Evolutionary conservation across 2,797 vertebrate genomes (phyloP).

Genomic region (Ptychadena robeensis): DNA sequence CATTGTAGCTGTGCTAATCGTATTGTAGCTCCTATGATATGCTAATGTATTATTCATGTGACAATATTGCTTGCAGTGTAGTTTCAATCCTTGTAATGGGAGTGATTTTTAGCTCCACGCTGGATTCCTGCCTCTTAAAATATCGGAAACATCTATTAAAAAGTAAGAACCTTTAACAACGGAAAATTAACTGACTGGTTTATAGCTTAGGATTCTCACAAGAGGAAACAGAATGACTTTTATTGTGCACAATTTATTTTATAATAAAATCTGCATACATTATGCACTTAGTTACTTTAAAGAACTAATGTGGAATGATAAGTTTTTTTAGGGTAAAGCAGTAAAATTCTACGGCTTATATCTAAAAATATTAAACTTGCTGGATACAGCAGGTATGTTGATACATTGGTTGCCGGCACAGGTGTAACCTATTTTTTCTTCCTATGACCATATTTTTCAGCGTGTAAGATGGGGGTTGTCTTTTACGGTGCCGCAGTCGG

Average conservation of each 20-base stretch:
- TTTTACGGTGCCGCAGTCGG: no score
- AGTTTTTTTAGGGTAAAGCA: neutral
- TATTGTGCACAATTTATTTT: conserved; percentile 53
- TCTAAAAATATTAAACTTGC: neutral
- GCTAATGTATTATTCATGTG: conserved; percentile 60
- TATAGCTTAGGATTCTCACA: conserved; percentile 36
- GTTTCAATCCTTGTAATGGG: conserved; percentile 43
- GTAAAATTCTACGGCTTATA: neutral
- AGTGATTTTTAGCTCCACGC: conserved; percentile 49
- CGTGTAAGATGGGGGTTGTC: no score
- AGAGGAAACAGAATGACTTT: conserved; percentile 43
- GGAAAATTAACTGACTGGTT: conserved; percentile 54
- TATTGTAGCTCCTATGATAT: conserved; percentile 45
- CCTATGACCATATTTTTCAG: no score
- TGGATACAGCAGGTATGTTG: neutral
- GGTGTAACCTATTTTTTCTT: neutral
- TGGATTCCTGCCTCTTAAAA: conserved; percentile 49
- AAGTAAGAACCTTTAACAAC: conserved; percentile 57
- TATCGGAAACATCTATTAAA: conserved; percentile 57
- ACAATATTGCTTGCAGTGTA: conserved; percentile 54
- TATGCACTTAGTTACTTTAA: conserved; percentile 33
- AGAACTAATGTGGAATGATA: conserved; percentile 35
- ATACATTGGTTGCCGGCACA: no score
- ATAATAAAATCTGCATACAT: conserved; percentile 37
- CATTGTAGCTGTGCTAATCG: conserved; percentile 39